Conservation (phyloP, 2,888 invertebrate genomes). For the Leptopilina drosophilae region DNA sequence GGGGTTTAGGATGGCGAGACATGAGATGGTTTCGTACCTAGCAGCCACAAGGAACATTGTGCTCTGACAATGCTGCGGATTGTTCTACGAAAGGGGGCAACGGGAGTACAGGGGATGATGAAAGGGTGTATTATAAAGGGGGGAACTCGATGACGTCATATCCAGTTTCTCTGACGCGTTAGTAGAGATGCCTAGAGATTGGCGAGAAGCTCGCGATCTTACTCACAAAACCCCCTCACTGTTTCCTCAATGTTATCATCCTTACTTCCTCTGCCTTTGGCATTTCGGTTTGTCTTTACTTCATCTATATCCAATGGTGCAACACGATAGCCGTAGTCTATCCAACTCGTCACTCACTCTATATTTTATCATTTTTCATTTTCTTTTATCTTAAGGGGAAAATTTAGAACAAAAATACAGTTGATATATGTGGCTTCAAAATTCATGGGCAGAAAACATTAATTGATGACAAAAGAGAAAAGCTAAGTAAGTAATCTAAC, state of each 20-base stretch:
- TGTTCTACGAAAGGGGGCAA: constrained; percentile 5
- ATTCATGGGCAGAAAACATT: too few relatives aligned
- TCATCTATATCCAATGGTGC: not conserved
- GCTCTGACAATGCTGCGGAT: constrained; percentile 39
- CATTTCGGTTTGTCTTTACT: constrained; percentile 18
- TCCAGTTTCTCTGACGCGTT: constrained; percentile 66
- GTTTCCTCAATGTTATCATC: constrained; percentile 30
- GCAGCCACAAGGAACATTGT: constrained; percentile 48
- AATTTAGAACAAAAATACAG: too few relatives aligned
- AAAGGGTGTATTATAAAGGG: not conserved
- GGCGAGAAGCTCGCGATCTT: constrained; percentile 45
- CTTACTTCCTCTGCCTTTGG: constrained; percentile 17
- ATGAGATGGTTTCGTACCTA: constrained; percentile 30
- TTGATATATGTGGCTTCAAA: too few relatives aligned
- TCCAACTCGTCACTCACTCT: not conserved
- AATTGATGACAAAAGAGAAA: too few relatives aligned
- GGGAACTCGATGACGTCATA: constrained; percentile 67
- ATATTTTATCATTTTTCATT: not conserved
- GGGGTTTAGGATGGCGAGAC: constrained; percentile 42
- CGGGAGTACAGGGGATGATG: too few relatives aligned
- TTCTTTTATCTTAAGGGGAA: not conserved
- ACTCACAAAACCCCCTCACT: constrained; percentile 35
- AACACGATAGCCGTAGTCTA: constrained; percentile 2
- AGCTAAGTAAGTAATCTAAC: too few relatives aligned
- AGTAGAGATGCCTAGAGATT: constrained; percentile 61